phyloP scores from a whole-genome alignment of 2,888 invertebrate genomes.

The Thera obeliscata region DNA sequence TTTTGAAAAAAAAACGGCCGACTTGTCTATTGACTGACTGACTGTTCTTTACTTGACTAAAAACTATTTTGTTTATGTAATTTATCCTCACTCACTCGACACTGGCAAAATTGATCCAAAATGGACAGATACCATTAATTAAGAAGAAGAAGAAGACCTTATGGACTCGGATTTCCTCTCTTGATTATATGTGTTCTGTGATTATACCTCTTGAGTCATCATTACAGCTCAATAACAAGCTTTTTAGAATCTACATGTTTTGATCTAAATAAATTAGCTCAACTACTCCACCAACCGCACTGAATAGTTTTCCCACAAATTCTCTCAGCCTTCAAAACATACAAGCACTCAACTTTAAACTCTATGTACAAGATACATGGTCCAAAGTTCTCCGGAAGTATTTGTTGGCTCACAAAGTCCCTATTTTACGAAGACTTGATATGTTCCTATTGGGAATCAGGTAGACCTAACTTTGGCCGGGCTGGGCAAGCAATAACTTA shows the following conservation, averaged over 20 bases:
- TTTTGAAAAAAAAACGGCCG: no score
- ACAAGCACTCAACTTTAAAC: slow-evolving; percentile 4
- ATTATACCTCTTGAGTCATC: background rate
- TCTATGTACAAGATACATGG: background rate
- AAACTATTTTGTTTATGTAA: no score
- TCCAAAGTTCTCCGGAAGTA: slow-evolving; percentile 3
- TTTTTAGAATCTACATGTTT: background rate
- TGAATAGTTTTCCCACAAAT: slow-evolving; percentile 1
- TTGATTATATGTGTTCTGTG: no score
- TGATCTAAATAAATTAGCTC: slow-evolving; percentile 14
- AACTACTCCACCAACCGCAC: slow-evolving; percentile 10
- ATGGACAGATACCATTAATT: no score
- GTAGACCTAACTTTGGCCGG: slow-evolving; percentile 12
- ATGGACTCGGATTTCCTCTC: no score
- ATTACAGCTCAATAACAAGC: background rate
- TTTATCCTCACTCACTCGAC: no score
- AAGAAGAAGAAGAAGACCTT: no score
- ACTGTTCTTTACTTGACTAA: no score
- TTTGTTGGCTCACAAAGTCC: slow-evolving; percentile 15
- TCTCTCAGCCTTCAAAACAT: slow-evolving; percentile 6
- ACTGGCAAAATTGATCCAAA: no score
- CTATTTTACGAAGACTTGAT: slow-evolving; percentile 15
- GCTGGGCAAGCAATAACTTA: background rate
- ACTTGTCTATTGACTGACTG: no score
- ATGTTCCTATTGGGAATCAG: slow-evolving; percentile 28